A percentile compares a stretch with the other conserved stretches of the same genome.
Evolutionary conservation across 2,113 vertebrate genomes (phyloP).

Genomic region (Misgurnus mizolepis): DNA sequence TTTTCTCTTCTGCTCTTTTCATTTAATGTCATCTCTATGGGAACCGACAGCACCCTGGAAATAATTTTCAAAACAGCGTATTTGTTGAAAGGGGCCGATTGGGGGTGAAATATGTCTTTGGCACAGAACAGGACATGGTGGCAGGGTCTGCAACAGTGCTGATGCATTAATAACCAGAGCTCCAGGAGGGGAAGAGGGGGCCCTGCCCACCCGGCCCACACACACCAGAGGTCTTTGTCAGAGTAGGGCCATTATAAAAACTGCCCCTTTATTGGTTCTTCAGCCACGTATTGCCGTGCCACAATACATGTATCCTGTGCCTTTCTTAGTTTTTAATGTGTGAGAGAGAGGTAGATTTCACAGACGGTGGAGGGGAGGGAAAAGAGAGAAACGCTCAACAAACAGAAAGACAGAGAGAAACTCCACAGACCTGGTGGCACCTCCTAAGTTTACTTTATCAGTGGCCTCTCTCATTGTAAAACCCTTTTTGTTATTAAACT

Average conservation of each 20-base stretch:
- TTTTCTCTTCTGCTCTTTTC: slow-evolving; percentile 79
- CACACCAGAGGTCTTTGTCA: slow-evolving; percentile 74
- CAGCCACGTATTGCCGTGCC: slow-evolving; percentile 68
- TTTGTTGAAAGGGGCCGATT: slow-evolving; percentile 77
- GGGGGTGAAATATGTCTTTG: slow-evolving; percentile 82
- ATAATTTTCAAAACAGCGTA: slow-evolving; percentile 85
- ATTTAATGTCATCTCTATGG: slow-evolving; percentile 90
- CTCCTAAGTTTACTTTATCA: slow-evolving; percentile 13
- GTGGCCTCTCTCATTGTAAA: not conserved
- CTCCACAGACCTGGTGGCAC: not conserved
- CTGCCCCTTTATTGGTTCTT: slow-evolving; percentile 73
- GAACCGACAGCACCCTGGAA: slow-evolving; percentile 84
- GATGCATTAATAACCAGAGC: slow-evolving; percentile 84
- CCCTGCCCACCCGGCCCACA: slow-evolving; percentile 59
- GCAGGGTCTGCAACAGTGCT: slow-evolving; percentile 71
- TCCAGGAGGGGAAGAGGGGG: slow-evolving; percentile 55
- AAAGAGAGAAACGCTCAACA: slow-evolving; percentile 32
- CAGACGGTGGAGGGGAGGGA: not conserved
- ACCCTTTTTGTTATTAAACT: not conserved
- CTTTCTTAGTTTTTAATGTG: slow-evolving; percentile 12
- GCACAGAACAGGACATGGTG: slow-evolving; percentile 69
- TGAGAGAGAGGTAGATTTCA: slow-evolving; percentile 40
- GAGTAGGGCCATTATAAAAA: slow-evolving; percentile 67
- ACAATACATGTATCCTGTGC: slow-evolving; percentile 57
- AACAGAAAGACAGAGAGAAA: not conserved